These are phyloP conservation scores for Campoplex capitator DNA, from an alignment of 2,888 invertebrate genomes.

Conservation along the genomic window DNA sequence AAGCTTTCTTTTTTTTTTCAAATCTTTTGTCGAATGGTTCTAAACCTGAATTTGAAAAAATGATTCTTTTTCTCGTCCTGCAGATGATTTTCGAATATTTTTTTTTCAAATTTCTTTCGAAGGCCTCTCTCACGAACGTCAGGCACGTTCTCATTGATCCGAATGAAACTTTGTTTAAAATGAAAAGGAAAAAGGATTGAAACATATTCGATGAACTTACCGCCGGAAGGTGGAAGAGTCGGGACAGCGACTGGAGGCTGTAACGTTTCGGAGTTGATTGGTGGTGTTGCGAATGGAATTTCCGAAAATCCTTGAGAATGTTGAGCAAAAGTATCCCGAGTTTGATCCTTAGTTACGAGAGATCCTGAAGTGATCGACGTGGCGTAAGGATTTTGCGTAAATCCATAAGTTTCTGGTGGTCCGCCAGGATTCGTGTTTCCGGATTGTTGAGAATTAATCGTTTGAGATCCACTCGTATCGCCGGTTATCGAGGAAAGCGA, in stretches of 20 bases:
- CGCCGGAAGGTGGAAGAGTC: conserved; percentile 57
- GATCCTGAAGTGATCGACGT: conserved; percentile 57
- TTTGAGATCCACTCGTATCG: conserved; percentile 66
- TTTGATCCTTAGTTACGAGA: conserved; percentile 56
- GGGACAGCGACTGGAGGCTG: conserved; percentile 55
- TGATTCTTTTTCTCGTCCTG: too few relatives aligned
- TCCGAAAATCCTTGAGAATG: conserved; percentile 50
- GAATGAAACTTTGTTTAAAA: background rate
- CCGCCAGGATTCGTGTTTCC: conserved; percentile 29
- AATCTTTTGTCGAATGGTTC: too few relatives aligned
- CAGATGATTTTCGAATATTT: background rate
- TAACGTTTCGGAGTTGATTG: conserved; percentile 27
- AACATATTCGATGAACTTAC: conserved; percentile 38
- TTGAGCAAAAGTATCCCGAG: conserved; percentile 32
- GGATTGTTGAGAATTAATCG: conserved; percentile 36
- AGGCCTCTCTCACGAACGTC: background rate
- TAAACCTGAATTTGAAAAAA: too few relatives aligned
- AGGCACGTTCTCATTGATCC: background rate
- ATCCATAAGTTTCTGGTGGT: conserved; percentile 57
- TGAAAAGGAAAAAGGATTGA: too few relatives aligned
- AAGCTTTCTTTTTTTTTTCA: background rate
- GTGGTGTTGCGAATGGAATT: conserved; percentile 22
- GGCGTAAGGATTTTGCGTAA: conserved; percentile 63
- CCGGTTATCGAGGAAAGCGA: conserved; percentile 79
- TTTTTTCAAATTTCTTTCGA: background rate